These are phyloP conservation scores for Halcyon leucocephala DNA, from an alignment of 2,797 vertebrate genomes.

Conservation along the genomic window DNA sequence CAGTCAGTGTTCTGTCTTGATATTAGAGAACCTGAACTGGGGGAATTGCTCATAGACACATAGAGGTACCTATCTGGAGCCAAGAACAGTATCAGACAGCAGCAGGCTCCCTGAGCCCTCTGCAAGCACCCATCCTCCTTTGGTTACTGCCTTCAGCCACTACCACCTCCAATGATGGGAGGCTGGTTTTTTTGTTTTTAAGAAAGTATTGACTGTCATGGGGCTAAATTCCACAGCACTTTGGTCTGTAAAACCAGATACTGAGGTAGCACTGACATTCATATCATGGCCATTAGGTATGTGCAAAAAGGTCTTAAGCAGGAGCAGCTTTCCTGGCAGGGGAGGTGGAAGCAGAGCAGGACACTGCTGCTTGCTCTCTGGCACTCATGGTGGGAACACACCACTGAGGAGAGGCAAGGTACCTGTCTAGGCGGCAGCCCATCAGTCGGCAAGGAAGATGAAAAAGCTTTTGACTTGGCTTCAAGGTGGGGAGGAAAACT, in stretches of 20 bases:
- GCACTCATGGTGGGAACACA: rapidly evolving
- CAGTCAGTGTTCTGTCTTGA: not conserved
- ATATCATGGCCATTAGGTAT: not conserved
- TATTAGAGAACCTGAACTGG: not conserved
- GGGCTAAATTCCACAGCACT: not conserved
- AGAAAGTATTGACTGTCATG: not conserved
- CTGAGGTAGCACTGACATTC: not conserved
- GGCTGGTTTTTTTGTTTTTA: not conserved
- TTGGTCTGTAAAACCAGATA: not conserved
- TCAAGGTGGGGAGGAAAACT: not conserved
- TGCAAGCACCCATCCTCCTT: not conserved
- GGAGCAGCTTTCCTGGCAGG: not conserved
- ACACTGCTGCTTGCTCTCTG: not conserved
- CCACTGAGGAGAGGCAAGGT: not conserved
- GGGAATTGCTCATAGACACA: not conserved
- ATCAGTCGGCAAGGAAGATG: not conserved
- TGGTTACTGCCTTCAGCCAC: not conserved
- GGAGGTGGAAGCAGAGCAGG: not conserved
- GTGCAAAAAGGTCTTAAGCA: not conserved
- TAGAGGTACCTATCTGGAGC: not conserved
- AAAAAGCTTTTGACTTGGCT: not conserved
- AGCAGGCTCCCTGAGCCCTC: not conserved
- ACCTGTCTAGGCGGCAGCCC: not conserved
- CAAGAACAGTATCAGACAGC: not conserved
- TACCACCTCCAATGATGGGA: too few species aligned